phyloP scores from a whole-genome alignment of 2,888 invertebrate species.

The Cryptocheilus praepositus region DNA sequence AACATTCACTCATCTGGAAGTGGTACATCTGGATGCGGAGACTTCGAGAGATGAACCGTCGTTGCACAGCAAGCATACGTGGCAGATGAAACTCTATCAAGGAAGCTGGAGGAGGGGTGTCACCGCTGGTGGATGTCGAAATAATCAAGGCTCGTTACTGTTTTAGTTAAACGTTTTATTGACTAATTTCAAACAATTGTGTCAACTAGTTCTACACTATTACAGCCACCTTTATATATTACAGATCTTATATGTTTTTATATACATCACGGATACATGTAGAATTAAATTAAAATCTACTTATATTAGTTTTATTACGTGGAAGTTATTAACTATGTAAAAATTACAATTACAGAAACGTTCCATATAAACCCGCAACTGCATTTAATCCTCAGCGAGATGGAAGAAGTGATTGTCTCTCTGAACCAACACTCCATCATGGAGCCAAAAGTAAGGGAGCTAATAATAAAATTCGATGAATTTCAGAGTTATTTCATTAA shows the following conservation, averaged over 20 bases:
- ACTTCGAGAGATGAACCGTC: conserved; percentile 90
- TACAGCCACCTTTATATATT: too few species aligned
- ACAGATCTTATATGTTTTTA: too few species aligned
- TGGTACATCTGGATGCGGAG: conserved; percentile 90
- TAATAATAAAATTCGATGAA: not conserved
- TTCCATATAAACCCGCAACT: conserved; percentile 96
- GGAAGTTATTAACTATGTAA: conserved; percentile 13
- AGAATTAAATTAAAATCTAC: not conserved
- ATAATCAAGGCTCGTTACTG: conserved; percentile 81
- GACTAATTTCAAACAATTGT: too few species aligned
- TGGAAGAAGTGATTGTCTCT: conserved; percentile 89
- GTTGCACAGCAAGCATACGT: conserved; percentile 85
- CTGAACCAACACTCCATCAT: conserved; percentile 93
- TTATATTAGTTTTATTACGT: not conserved
- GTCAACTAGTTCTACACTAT: too few species aligned
- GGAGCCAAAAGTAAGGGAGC: conserved; percentile 87
- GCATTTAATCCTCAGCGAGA: conserved; percentile 85
- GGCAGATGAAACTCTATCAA: conserved; percentile 92
- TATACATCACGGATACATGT: too few species aligned
- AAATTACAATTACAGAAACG: conserved; percentile 79
- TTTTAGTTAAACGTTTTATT: conserved; percentile 8
- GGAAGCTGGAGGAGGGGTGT: conserved; percentile 92
- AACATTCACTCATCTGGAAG: conserved; percentile 88
- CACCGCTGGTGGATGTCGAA: conserved; percentile 92
- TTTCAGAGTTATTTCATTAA: not conserved